Evolutionary conservation across 2,797 vertebrate species (phyloP), one percentile per base, ranked within the genome.

Genomic region (Falco columbarius): DNA sequence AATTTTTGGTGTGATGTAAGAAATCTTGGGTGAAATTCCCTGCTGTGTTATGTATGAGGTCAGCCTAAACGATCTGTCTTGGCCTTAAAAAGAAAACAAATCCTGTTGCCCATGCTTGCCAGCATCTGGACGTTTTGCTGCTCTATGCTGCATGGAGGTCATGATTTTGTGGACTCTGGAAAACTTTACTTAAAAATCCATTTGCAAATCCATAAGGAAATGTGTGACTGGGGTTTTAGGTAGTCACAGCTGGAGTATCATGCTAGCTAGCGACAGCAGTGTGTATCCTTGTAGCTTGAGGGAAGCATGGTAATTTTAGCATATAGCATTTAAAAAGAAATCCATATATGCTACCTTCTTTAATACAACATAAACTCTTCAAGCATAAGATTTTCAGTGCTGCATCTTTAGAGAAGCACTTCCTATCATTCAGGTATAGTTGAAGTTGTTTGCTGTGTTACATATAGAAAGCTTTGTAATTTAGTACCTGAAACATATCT

Each of bases 131-230:
- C 88, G 44, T 77, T 91, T 74, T 86, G 81, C 77, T 75, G 46
- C 44, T 83, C 61, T 92, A 0, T 1, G 10, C 79, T 77, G 12
- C 0, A 0, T 42, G 68, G 68, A 79, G 51, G 81, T 63, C 3
- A 2, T 40, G 89, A 74, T 93, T 95, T 89, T 89, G 56, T 71
- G 46, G 81, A 77, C 77, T 93, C 72, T 91, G 87, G 87, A 95
- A 93, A 97, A 94, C 84, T 91, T 93, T 54, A 38, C 84, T 91
- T 90, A 87, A 89, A 94, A 94, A 86, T 85, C 56, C 67, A 83
- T 94, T 93, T 92, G 56, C 42, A 85, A 89, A 87, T 89, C 71
- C 36, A 7, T 68, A 83, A 68, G 91, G 68, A 93, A 67, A 74
- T 74, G 40, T 92, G 74, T 94, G 61, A 47, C 81, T 38, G 26